phyloP scores from a whole-genome alignment of 2,113 vertebrate genomes.

The Myotis lucifugus region DNA sequence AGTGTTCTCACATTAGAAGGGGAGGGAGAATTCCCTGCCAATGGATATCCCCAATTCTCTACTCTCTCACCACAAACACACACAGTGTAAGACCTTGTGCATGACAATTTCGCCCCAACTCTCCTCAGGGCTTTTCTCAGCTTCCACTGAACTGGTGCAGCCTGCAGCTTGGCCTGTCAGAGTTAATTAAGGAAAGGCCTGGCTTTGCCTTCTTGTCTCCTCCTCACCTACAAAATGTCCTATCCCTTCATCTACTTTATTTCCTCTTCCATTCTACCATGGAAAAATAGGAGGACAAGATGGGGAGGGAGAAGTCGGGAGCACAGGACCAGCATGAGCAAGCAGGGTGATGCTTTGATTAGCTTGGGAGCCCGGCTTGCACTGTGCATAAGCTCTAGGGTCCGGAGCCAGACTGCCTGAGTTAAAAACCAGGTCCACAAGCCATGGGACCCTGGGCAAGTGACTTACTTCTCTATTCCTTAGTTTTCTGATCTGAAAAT shows the following conservation, averaged over 20 bases:
- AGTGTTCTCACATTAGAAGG: background rate
- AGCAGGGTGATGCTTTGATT: background rate
- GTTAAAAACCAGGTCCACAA: background rate
- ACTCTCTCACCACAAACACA: background rate
- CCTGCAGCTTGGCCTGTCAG: background rate
- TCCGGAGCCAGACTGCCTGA: background rate
- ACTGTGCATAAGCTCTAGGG: no score
- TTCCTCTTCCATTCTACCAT: background rate
- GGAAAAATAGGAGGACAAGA: background rate
- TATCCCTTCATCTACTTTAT: background rate
- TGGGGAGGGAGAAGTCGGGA: rapidly evolving
- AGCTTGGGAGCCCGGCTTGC: background rate
- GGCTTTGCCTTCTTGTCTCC: background rate
- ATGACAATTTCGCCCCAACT: background rate
- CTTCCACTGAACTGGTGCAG: background rate
- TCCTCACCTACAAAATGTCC: background rate
- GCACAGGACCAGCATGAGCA: background rate
- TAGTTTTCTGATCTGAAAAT: background rate
- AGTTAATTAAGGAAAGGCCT: background rate
- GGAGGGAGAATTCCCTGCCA: background rate
- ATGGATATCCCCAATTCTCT: background rate
- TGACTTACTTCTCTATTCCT: background rate
- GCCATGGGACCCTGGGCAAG: background rate
- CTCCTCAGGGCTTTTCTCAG: background rate
- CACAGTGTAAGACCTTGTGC: background rate